Evolutionary conservation across 1,140 invertebrate species (phyloP).

Genomic region (Euwallacea similis): DNA sequence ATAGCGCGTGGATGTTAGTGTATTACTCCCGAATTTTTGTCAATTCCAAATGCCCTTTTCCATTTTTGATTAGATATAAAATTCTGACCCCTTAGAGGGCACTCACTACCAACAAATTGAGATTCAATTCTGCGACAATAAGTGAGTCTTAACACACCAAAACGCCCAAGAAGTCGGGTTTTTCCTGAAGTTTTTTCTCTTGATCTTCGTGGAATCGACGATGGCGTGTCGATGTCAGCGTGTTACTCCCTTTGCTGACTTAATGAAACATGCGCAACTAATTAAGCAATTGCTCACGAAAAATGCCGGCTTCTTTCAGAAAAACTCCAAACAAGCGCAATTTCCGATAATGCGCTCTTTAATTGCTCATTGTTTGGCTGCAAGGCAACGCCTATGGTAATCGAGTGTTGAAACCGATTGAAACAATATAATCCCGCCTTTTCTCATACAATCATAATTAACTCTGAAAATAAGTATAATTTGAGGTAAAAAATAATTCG

Average conservation of each 20-base stretch:
- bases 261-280: slow-evolving; percentile 33
- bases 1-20: too few species aligned
- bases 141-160: too few species aligned
- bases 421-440: slow-evolving; percentile 7
- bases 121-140: too few species aligned
- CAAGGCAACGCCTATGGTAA: slow-evolving; percentile 5
- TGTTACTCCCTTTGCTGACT: slow-evolving; percentile 24
- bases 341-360: not conserved
- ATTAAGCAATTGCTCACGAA: slow-evolving; percentile 30
- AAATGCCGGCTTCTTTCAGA: not conserved
- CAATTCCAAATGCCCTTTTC: too few species aligned
- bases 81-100: too few species aligned
- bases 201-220: slow-evolving; percentile 16
- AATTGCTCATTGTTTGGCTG: slow-evolving; percentile 1
- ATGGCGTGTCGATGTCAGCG: slow-evolving; percentile 22
- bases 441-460: slow-evolving; percentile 9
- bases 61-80: too few species aligned
- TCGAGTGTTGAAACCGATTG: slow-evolving; percentile 9
- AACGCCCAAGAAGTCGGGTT: not conserved
- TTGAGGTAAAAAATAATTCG: slow-evolving; percentile 10
- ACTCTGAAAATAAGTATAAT: slow-evolving; percentile 3
- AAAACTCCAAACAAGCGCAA: slow-evolving; percentile 7
- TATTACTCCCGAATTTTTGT: too few species aligned
- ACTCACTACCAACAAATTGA: too few species aligned
- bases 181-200: slow-evolving; percentile 14